Conservation (phyloP, 2,888 invertebrate genomes). For the Eulithis testata region DNA sequence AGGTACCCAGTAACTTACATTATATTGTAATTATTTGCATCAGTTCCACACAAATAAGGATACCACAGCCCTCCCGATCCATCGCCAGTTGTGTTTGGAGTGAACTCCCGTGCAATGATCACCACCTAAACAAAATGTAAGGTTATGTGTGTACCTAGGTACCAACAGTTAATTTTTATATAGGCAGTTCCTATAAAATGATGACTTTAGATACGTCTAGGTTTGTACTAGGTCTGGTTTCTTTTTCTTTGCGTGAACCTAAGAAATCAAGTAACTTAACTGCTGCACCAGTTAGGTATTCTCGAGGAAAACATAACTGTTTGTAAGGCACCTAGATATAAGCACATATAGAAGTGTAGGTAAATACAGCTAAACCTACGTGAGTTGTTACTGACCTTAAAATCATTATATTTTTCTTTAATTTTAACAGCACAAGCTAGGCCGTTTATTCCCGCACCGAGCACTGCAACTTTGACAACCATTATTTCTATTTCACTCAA, state of each 20-base stretch:
- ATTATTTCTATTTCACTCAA: constrained; percentile 34
- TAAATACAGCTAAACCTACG: too few species aligned
- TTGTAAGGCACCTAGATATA: too few species aligned
- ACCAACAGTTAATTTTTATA: neutral
- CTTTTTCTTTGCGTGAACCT: too few species aligned
- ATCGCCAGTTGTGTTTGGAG: constrained; percentile 91
- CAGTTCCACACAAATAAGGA: constrained; percentile 86
- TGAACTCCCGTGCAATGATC: constrained; percentile 86
- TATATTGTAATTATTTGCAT: constrained; percentile 76
- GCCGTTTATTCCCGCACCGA: constrained; percentile 91
- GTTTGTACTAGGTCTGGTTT: too few species aligned
- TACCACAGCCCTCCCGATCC: constrained; percentile 91
- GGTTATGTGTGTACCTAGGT: neutral
- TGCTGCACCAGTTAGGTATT: too few species aligned
- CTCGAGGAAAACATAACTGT: too few species aligned
- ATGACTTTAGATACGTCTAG: too few species aligned
- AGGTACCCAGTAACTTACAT: constrained; percentile 63
- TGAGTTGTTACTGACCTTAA: constrained; percentile 57
- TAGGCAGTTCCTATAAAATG: too few species aligned
- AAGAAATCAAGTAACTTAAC: too few species aligned
- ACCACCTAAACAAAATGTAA: constrained; percentile 75
- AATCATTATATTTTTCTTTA: constrained; percentile 81
- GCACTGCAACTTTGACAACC: constrained; percentile 83
- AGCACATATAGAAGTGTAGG: too few species aligned
- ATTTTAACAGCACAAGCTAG: constrained; percentile 88